phyloP scores from a whole-genome alignment of 2,888 invertebrate genomes.

The Atrina japonica region DNA sequence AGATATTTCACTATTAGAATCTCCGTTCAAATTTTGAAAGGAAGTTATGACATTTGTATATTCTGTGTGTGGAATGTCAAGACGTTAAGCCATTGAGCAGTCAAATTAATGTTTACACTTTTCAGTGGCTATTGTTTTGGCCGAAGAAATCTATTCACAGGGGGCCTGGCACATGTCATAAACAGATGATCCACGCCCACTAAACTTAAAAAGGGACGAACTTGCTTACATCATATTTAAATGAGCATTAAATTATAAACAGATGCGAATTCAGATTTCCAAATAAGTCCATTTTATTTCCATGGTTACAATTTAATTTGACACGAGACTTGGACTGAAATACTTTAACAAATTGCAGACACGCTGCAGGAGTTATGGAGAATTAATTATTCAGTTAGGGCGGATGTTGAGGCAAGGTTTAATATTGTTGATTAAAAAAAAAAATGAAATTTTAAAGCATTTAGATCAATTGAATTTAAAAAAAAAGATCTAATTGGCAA shows the following conservation, averaged over 20 bases:
- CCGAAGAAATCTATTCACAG: conserved; percentile 50
- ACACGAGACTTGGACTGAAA: conserved; percentile 6
- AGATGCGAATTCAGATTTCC: conserved; percentile 31
- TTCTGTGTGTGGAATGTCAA: neutral
- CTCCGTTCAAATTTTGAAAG: too few relatives aligned
- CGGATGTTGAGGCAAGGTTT: too few relatives aligned
- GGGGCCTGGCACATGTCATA: conserved; percentile 59
- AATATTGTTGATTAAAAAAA: too few relatives aligned
- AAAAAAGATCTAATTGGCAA: too few relatives aligned
- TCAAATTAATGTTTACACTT: conserved; percentile 28
- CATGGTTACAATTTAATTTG: conserved; percentile 40
- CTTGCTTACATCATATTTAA: conserved; percentile 52
- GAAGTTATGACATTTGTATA: conserved; percentile 11
- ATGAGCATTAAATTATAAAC: conserved; percentile 47
- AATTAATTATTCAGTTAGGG: too few relatives aligned
- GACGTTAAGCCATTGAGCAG: neutral
- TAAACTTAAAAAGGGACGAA: conserved; percentile 51
- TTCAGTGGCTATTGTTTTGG: conserved; percentile 57
- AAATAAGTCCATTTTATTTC: conserved; percentile 49
- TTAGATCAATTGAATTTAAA: too few relatives aligned
- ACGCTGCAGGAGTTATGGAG: too few relatives aligned
- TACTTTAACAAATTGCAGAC: too few relatives aligned
- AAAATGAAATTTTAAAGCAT: too few relatives aligned
- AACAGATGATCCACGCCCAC: conserved; percentile 54
- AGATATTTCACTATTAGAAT: too few relatives aligned